Evolutionary conservation across 1,140 invertebrate species (phyloP), one percentile per base, ranked within the genome.

Genomic region (Pentalonia nigronervosa): DNA sequence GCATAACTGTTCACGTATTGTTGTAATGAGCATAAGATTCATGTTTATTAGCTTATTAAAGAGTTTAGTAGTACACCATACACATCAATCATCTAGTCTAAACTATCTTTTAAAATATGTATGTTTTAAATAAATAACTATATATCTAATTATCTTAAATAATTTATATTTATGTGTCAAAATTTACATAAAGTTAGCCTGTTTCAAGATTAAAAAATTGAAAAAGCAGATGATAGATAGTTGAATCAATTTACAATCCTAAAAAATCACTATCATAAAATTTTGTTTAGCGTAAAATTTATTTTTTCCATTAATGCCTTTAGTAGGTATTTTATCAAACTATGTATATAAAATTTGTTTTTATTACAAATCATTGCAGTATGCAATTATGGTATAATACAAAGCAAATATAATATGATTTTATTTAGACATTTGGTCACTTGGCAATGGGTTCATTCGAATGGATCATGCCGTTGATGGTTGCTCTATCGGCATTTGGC

Each of bases 401-500:
- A 30, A 11, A 76, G 0, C 30, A 17, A 48, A 30, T 50, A 88
- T 50, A n/a, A 21, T 34, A 34, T n/a, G 3, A 48, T 48, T 48
- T 76, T 36, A 7, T 76, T 76, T 76, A 89, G 84, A 93, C 83
- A 96, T 96, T 48, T 95, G 98, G 98, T 97, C 98, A 67, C 98
- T 98, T 95, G 97, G 97, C n/a, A 96, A 97, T 98, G 25, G 97
- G 98, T 1, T 96, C 96, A 81, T 96, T 97, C 95, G 95, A 97
- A 0, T 97, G 97, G 96, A 96, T 97, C 2, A 98, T 99, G 96
- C 98, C 98, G 0, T 95, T 98, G 11, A 97, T 98, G 95, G 98
- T 99, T 9, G 98, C 98, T 3, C 96, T 98, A 30, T 98, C 98
- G 0, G 97, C 98, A 17, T 97, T 98, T 94, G 98, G 98, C 53